Evolutionary conservation across 1,140 invertebrate genomes (phyloP).

Genomic region (Dolichoris vasculosae): DNA sequence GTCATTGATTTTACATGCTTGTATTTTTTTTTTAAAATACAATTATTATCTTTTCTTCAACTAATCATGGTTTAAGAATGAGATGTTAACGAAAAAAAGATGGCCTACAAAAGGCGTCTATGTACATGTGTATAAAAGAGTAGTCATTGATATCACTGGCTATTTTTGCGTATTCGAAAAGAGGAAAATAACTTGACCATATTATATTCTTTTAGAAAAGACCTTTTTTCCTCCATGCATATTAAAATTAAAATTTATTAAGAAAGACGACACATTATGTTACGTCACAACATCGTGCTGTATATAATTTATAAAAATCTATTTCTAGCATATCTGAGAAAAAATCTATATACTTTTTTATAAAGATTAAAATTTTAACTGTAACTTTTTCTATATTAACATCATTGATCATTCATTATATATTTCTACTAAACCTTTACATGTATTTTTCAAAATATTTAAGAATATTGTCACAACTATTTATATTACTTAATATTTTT

Average conservation of each 20-base stretch:
- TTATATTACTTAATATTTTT: background rate
- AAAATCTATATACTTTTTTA: background rate
- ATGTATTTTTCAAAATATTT: too few species aligned
- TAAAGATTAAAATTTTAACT: too few species aligned
- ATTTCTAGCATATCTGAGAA: background rate
- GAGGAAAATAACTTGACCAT: constrained; percentile 22
- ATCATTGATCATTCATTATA: too few species aligned
- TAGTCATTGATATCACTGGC: background rate
- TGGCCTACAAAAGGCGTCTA: background rate
- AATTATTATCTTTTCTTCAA: background rate
- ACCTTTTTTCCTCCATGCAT: background rate
- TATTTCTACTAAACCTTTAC: too few species aligned
- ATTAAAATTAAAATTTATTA: constrained; percentile 14
- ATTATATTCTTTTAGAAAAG: constrained; percentile 13
- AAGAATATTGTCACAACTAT: too few species aligned
- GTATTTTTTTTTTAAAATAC: constrained; percentile 1
- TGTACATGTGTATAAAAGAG: background rate
- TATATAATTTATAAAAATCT: background rate
- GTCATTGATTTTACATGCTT: background rate
- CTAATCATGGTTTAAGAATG: background rate
- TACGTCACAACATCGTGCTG: background rate
- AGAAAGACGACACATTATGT: background rate
- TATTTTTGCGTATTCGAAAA: constrained; percentile 20
- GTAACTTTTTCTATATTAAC: too few species aligned
- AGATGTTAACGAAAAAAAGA: background rate